Percentiles rank a stretch among this genome's conserved stretches.
Evolutionary conservation across 2,113 vertebrate genomes (phyloP).

Genomic region (Leucopsar rothschildi): DNA sequence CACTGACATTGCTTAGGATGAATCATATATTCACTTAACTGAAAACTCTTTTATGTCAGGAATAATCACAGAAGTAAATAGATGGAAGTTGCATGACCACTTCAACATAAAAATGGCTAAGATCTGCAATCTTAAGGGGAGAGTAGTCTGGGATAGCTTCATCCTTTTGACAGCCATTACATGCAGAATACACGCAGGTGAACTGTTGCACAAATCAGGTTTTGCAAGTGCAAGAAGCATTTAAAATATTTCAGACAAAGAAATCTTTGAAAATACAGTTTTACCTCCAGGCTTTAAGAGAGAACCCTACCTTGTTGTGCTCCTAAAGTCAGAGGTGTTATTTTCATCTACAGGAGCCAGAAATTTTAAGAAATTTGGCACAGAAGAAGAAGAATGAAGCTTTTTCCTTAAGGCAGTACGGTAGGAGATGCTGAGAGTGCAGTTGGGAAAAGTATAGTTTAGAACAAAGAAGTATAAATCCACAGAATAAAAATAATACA

Average conservation of each 20-base stretch:
- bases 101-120: not conserved
- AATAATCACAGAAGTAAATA: not conserved
- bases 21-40: not conserved
- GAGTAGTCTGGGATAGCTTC: not conserved
- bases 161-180: not conserved
- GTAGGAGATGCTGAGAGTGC: slow-evolving; percentile 82
- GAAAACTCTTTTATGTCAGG: not conserved
- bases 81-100: not conserved
- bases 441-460: slow-evolving; percentile 73
- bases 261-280: slow-evolving; percentile 3
- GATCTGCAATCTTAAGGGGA: not conserved
- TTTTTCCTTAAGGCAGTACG: slow-evolving; percentile 90
- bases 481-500: slow-evolving; percentile 54
- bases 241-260: slow-evolving; percentile 3
- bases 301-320: slow-evolving; percentile 77
- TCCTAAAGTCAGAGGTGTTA: slow-evolving; percentile 84
- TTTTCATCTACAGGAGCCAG: slow-evolving; percentile 94
- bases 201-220: not conserved
- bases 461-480: slow-evolving; percentile 61
- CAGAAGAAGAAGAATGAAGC: slow-evolving; percentile 94
- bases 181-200: not conserved
- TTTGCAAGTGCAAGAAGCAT: not conserved
- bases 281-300: slow-evolving; percentile 15
- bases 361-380: slow-evolving; percentile 99
- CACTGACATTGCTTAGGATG: not conserved